Base-by-base conservation (phyloP, 37 sponge, comb jelly and placozoan species). In the Tethya wilhelma region DNA sequence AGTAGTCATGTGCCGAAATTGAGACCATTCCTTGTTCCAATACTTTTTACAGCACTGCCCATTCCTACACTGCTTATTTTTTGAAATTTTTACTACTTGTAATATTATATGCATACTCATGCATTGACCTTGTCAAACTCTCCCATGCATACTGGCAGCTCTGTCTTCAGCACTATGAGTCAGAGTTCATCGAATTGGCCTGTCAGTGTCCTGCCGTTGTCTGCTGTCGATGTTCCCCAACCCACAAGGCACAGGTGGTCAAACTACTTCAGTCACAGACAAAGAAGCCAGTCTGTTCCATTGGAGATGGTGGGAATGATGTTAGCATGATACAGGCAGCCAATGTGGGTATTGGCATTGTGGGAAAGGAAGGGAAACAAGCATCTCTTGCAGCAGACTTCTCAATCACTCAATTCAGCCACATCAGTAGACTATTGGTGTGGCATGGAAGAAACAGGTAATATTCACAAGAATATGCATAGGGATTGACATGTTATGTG, bases 401-500 rank as follows among this genome's bases (percentile, higher is more conserved):
- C 88, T 97, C 95, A 25, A 85, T 97, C 43, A 88, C 97, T 12
- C 86, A 91, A 73, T 97, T 97, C 85, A 78, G 57, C 2, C 86
- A 93, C 59, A 74, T 97, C 31, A 88, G 95, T n/a, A 40, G 95
- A 33, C 67, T 97, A 26, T 70, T 97, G 12, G 81, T 97, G 46
- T 97, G 97, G 97, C 97, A 97, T 76, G 97, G 97, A 3, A 85
- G 97, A 56, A 97, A 97, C 86, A 89, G 96, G 96, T 96, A 17
- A 12, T 62, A n/a, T 62, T 12, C 23, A 62, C 22, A 62, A 58
- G 53, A 9, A 14, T 19, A 14, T 49, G 14, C 53, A 14, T 49
- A 49, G 14, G 14, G 53, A 49, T 49, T 49, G 9, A 49, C 14
- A 14, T 49, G 53, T 36, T 36, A 11, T 80, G 19, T 34, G 17